Base-by-base conservation (phyloP, 30 jellyfish, hydroid and myxozoan genomes). In the Aurelia coerulea region DNA sequence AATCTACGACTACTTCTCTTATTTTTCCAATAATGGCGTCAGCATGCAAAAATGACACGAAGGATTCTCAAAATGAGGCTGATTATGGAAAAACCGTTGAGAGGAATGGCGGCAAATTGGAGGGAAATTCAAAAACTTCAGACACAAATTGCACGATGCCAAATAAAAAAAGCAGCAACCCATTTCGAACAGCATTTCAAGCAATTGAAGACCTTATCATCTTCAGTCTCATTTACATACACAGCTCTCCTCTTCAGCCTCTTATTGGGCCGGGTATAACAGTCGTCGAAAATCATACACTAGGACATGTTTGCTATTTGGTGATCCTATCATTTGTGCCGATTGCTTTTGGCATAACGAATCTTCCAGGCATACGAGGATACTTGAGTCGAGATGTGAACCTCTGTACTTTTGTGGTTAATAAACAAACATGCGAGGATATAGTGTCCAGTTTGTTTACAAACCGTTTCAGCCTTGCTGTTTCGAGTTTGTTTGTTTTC, bases 211-310 rank as follows among this genome's bases (percentile, higher is more conserved):
- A 84, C 32, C 46, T 84, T 18, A 16, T 71, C 59, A 46, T 84
- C 10, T 84, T 72, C 53, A 84, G 93, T 74, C 56, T 84, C 63
- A 29, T 84, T 46, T 75, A 84, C 81, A 74, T 84, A 16, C 87
- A 76, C 59, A 86, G 76, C 46, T 86, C 96, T 12, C 98, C 98
- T 18, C 65, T 86, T 76, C 94, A 85, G 71, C 73, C 91, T 56
- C 93, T 92, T 14, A 92, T 92, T 52, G 98, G 98, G 4, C 98
- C 98, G 6, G 98, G 96, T 11, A 35, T 70, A 62, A 75, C 75
- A 31, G 46, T 60, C 15, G 32, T 58, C 37, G 85, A 68, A 3
- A 60, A 69, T 23, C 68, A 53, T 65, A 8, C 73, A 12, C 53
- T 80, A 12, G 89, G 78, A 4, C 97, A 89, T 53, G 89, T 89